These are phyloP conservation scores for Drosophila algonquin DNA, from an alignment of 2,888 invertebrate genomes.

Conservation along the genomic window DNA sequence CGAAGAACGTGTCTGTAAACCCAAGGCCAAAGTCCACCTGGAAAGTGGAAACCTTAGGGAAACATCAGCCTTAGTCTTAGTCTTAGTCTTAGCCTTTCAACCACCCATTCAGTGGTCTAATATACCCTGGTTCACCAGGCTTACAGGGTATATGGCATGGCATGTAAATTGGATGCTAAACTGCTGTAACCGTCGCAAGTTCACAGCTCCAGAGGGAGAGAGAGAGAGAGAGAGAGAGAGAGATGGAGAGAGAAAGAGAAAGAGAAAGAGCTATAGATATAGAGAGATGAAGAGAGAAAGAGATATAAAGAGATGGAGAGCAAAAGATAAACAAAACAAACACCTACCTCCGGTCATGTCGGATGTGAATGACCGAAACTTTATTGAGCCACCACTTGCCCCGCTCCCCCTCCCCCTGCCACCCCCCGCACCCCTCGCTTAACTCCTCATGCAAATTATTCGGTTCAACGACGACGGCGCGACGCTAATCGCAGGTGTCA, in stretches of 20 bases:
- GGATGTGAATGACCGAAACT: conserved; percentile 65
- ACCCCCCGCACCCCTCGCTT: background rate
- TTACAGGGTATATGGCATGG: background rate
- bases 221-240: conserved; percentile 24
- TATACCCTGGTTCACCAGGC: background rate
- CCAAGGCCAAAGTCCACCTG: background rate
- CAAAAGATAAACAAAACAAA: conserved; percentile 42
- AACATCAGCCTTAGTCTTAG: too few relatives aligned
- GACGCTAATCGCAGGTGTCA: conserved; percentile 76
- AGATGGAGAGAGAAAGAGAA: too few relatives aligned
- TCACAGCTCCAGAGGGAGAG: conserved; percentile 28
- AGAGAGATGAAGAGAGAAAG: conserved; percentile 9
- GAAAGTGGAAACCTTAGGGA: too few relatives aligned
- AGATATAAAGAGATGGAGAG: conserved; percentile 24
- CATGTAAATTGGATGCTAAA: conserved; percentile 14
- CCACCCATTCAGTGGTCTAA: background rate
- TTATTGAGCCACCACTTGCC: background rate
- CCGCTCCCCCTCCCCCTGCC: background rate
- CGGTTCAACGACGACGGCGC: conserved; percentile 51
- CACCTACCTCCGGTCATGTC: conserved; percentile 55
- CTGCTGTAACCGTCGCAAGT: conserved; percentile 47
- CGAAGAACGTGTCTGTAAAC: too few relatives aligned
- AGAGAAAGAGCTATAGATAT: conserved; percentile 32
- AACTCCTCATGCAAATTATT: conserved; percentile 67
- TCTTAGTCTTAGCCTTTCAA: too few relatives aligned